Conservation (phyloP, 2,113 vertebrate species). For the Hypocryptadius cinnamomeus region DNA sequence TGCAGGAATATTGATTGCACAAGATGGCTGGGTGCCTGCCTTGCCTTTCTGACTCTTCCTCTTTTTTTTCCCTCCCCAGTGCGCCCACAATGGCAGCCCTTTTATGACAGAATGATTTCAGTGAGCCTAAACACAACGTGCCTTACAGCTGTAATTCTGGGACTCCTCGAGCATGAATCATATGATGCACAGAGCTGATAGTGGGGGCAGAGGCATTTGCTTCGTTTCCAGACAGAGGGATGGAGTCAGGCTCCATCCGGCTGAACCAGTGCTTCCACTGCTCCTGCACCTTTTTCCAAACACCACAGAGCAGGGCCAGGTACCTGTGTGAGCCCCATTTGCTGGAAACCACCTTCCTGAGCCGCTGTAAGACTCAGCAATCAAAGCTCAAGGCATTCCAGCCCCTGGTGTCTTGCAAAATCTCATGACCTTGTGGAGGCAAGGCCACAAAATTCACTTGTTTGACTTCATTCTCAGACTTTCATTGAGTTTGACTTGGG, state of each 20-base stretch:
- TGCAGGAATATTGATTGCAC: background rate
- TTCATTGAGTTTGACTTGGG: background rate
- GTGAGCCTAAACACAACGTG: slow-evolving; percentile 42
- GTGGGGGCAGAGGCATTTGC: slow-evolving; percentile 55
- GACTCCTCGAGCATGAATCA: slow-evolving; percentile 54
- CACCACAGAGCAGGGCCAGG: background rate
- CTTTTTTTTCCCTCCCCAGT: background rate
- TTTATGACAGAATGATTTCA: slow-evolving; percentile 35
- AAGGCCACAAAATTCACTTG: slow-evolving; percentile 40
- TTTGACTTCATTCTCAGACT: slow-evolving; percentile 45
- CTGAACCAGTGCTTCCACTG: slow-evolving; percentile 48
- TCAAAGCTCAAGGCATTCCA: background rate
- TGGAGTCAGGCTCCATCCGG: slow-evolving; percentile 13
- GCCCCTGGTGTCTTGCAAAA: slow-evolving; percentile 19
- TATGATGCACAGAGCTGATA: slow-evolving; percentile 38
- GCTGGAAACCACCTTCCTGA: background rate
- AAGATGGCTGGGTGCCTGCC: slow-evolving; percentile 2
- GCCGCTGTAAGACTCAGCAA: background rate
- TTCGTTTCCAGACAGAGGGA: slow-evolving; percentile 43
- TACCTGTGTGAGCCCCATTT: background rate
- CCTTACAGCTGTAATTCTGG: slow-evolving; percentile 53
- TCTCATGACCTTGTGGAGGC: background rate
- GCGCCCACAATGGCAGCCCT: background rate
- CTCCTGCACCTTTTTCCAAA: background rate
- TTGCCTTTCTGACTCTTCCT: background rate